Evolutionary conservation across 2,113 vertebrate species (phyloP).

Genomic region (Butastur rufipennis): DNA sequence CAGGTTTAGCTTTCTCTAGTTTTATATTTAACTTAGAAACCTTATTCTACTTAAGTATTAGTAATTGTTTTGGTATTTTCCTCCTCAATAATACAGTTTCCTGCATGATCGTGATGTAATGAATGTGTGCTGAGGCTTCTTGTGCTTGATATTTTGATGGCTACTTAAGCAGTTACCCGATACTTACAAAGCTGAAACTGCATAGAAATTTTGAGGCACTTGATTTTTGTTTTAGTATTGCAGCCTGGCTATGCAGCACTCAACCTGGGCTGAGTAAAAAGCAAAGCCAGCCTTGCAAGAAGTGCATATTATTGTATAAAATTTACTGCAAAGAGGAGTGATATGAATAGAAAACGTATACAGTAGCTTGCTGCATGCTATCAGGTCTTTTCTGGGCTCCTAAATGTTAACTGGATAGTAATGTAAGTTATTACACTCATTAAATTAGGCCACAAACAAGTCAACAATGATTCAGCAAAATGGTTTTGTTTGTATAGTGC

Average conservation of each 20-base stretch:
- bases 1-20: neutral
- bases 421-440: conserved; percentile 84
- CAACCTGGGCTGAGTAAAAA: neutral
- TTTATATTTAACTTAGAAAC: neutral
- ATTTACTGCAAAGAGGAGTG: conserved; percentile 67
- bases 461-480: conserved; percentile 85
- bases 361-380: conserved; percentile 70
- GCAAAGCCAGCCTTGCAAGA: neutral
- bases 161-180: rapidly evolving
- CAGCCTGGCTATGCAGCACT: neutral
- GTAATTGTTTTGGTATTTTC: neutral
- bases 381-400: conserved; percentile 77
- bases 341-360: conserved; percentile 68
- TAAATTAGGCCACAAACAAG: conserved; percentile 86
- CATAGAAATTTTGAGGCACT: neutral
- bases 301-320: conserved; percentile 45
- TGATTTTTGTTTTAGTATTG: neutral
- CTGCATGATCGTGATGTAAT: neutral
- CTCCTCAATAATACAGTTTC: neutral
- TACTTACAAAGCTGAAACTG: neutral
- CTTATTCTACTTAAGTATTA: neutral
- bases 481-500: conserved; percentile 84
- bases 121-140: neutral
- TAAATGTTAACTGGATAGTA: conserved; percentile 81
- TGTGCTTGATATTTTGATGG: neutral